Percentiles rank a stretch among this genome's conserved stretches.
These are phyloP conservation scores for Taxidea taxus DNA, from an alignment of 2,113 vertebrate species.

Conservation along the genomic window DNA sequence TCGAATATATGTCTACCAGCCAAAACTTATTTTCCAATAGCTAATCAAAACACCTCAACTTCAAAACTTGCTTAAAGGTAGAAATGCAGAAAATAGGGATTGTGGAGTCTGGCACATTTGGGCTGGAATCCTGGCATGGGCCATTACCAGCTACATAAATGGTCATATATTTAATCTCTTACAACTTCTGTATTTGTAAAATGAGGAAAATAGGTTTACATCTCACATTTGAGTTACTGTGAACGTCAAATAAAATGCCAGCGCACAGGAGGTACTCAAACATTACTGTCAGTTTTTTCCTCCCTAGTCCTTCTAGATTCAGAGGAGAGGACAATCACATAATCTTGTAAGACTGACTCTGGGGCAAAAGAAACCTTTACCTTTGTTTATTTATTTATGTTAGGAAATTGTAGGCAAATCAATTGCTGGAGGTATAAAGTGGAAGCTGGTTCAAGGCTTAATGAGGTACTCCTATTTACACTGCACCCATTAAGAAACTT, in stretches of 20 bases:
- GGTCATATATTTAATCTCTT: not conserved
- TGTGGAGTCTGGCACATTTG: not conserved
- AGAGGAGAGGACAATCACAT: not conserved
- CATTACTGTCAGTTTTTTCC: not conserved
- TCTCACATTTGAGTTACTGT: not conserved
- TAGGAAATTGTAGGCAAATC: not conserved
- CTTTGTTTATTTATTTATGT: not conserved
- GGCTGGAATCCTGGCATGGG: not conserved
- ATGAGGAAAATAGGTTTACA: not conserved
- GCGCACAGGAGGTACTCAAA: not conserved
- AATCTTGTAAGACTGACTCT: not conserved
- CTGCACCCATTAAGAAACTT: not conserved
- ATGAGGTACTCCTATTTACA: not conserved
- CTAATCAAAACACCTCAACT: not conserved
- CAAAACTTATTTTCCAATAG: not conserved
- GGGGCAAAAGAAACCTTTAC: not conserved
- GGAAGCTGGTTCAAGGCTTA: not conserved
- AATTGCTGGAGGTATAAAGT: not conserved
- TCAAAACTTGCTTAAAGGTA: not conserved
- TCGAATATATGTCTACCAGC: not conserved
- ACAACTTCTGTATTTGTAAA: not conserved
- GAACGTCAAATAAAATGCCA: not conserved
- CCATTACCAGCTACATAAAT: not conserved
- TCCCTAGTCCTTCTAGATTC: not conserved
- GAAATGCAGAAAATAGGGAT: not conserved